Evolutionary conservation across 2,888 invertebrate species (phyloP).

Genomic region (Xestia xanthographa): DNA sequence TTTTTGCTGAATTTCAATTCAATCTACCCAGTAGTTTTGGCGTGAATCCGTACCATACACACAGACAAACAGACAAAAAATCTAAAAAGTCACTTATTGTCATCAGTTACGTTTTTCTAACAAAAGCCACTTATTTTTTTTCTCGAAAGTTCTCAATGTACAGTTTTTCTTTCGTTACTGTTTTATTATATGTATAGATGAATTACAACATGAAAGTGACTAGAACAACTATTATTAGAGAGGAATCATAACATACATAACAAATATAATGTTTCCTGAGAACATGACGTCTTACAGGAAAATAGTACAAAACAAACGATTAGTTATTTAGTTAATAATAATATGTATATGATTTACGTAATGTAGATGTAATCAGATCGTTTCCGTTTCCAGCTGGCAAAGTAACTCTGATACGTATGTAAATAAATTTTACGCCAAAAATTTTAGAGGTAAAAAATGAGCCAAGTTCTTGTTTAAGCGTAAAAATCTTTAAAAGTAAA

Average conservation of each 20-base stretch:
- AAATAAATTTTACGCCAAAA: constrained; percentile 32
- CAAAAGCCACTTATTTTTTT: too few relatives aligned
- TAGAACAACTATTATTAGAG: constrained; percentile 13
- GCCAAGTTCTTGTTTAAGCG: constrained; percentile 27
- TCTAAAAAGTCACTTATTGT: too few relatives aligned
- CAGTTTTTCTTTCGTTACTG: too few relatives aligned
- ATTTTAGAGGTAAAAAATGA: background rate
- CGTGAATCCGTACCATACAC: too few relatives aligned
- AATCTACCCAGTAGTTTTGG: too few relatives aligned
- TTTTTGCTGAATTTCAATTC: too few relatives aligned
- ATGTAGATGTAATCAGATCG: constrained; percentile 29
- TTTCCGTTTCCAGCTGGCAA: constrained; percentile 39
- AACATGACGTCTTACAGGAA: constrained; percentile 34
- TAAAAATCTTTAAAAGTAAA: background rate
- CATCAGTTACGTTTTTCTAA: too few relatives aligned
- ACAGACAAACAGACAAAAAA: too few relatives aligned
- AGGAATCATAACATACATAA: background rate
- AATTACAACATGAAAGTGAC: background rate
- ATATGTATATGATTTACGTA: constrained; percentile 43
- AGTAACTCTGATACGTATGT: constrained; percentile 14
- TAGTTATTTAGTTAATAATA: constrained; percentile 24
- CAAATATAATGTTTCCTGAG: background rate
- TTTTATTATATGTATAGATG: too few relatives aligned
- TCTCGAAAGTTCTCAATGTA: too few relatives aligned
- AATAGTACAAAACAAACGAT: constrained; percentile 10